These are phyloP conservation scores for Himalopsyche anomala DNA, from an alignment of 2,888 invertebrate species.

Conservation along the genomic window DNA sequence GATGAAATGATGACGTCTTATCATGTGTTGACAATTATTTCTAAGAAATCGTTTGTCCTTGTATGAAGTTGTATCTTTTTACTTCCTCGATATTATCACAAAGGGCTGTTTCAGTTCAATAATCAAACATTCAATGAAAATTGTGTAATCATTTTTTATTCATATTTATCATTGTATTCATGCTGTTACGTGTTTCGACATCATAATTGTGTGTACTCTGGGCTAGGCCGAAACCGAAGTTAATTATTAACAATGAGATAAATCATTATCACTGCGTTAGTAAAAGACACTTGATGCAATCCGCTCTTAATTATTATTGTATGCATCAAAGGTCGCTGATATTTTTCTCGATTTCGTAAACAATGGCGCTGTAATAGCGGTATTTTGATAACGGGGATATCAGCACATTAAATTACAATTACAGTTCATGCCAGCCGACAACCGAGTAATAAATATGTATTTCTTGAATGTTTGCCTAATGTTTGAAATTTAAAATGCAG, in stretches of 20 bases:
- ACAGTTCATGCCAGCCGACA: neutral
- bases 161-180: too few relatives aligned
- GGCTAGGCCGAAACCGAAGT: neutral
- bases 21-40: neutral
- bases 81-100: neutral
- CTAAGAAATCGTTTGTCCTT: neutral
- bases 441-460: conserved; percentile 15
- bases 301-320: conserved; percentile 3
- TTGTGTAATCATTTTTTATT: too few relatives aligned
- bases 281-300: conserved; percentile 31
- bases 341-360: conserved; percentile 8
- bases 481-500: neutral
- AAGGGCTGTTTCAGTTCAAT: too few relatives aligned
- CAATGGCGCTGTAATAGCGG: conserved; percentile 1
- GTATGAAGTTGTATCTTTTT: neutral
- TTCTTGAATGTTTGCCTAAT: conserved; percentile 10
- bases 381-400: conserved; percentile 34
- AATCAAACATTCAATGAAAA: too few relatives aligned
- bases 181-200: neutral
- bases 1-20: neutral
- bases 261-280: neutral
- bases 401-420: neutral
- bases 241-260: conserved; percentile 9
- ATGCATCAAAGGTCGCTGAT: conserved; percentile 7
- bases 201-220: neutral